Conservation (phyloP, 2,888 invertebrate genomes). For the Drosophila sordidapex region DNA sequence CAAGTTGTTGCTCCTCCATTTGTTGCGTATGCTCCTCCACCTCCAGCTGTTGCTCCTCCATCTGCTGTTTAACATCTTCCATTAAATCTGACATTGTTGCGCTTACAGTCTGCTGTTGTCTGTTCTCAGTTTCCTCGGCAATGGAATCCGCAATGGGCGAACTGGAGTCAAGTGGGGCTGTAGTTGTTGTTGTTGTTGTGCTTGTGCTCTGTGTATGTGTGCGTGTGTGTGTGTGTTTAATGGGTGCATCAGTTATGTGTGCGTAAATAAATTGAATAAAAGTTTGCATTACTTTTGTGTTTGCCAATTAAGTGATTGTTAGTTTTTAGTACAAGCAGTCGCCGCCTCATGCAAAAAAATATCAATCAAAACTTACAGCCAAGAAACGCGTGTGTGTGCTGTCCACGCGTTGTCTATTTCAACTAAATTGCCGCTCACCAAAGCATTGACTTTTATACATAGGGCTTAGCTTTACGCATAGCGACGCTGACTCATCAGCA, state of each 20-base stretch:
- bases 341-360: conserved; percentile 46
- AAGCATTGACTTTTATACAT: conserved; percentile 41
- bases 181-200: conserved; percentile 42
- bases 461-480: neutral
- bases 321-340: conserved; percentile 41
- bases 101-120: conserved; percentile 42
- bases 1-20: conserved; percentile 24
- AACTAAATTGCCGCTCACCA: conserved; percentile 40
- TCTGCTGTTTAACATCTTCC: conserved; percentile 43
- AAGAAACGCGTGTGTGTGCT: neutral
- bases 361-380: conserved; percentile 50
- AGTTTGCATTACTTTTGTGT: conserved; percentile 53
- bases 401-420: neutral
- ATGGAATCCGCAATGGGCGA: conserved; percentile 60
- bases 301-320: conserved; percentile 44
- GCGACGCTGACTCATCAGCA: conserved; percentile 26
- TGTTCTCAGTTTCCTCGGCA: conserved; percentile 71
- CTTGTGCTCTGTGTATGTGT: conserved; percentile 58
- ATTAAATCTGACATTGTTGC: conserved; percentile 47
- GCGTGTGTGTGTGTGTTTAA: conserved; percentile 24
- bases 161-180: conserved; percentile 47
- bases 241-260: conserved; percentile 40
- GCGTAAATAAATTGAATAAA: conserved; percentile 67
- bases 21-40: conserved; percentile 6
- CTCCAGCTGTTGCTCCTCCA: conserved; percentile 18